These are phyloP conservation scores for Choristoneura rosaceana DNA, from an alignment of 2,888 invertebrate species.

Conservation along the genomic window DNA sequence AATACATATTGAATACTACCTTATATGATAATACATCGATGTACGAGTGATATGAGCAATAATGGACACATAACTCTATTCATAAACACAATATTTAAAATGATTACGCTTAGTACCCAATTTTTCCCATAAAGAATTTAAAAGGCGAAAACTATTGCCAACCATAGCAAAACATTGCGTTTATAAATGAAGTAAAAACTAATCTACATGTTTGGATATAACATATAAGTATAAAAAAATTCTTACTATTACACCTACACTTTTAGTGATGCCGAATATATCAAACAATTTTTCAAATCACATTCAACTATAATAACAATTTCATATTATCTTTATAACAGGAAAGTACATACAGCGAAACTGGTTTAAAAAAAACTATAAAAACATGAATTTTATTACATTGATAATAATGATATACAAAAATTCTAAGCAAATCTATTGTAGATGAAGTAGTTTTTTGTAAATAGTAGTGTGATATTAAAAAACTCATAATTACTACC, in stretches of 20 bases:
- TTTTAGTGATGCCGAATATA: conserved; percentile 54
- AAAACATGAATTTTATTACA: neutral
- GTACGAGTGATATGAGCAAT: conserved; percentile 75
- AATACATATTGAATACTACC: conserved; percentile 44
- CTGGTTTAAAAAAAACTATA: neutral
- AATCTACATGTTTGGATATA: conserved; percentile 27
- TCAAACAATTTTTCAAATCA: conserved; percentile 59
- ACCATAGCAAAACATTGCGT: conserved; percentile 11
- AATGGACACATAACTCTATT: conserved; percentile 45
- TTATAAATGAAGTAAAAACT: conserved; percentile 24
- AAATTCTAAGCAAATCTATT: neutral
- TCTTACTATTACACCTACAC: conserved; percentile 49
- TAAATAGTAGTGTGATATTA: conserved; percentile 11
- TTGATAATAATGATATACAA: no score
- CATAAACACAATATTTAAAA: conserved; percentile 43
- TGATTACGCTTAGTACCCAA: conserved; percentile 2
- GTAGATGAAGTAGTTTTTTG: neutral
- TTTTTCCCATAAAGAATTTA: neutral
- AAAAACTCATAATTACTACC: neutral
- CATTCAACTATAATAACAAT: conserved; percentile 57
- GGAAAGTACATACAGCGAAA: conserved; percentile 9
- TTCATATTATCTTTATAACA: conserved; percentile 43
- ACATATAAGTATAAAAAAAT: conserved; percentile 38
- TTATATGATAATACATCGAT: conserved; percentile 70
- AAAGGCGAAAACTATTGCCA: conserved; percentile 7